Base-by-base conservation (phyloP, 2,888 invertebrate species). In the Glyphotaelius pellucidus region DNA sequence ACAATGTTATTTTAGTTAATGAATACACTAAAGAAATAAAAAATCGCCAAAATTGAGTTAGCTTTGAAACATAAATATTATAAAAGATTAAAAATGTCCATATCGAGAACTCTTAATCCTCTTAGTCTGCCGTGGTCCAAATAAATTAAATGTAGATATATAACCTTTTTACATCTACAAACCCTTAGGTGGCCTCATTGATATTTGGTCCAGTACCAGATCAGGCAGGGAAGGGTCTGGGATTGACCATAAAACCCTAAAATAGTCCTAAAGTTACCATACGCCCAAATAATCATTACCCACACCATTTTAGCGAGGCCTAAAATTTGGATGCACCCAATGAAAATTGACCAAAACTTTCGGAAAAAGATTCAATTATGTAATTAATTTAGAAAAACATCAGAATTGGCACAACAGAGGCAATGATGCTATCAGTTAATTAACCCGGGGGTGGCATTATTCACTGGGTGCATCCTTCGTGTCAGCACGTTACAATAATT, bases 121-220 rank as follows among this genome's bases (percentile, higher is more conserved):
- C 67, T n/a, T 7, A 25, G 19, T 67, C 19, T 67, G 52, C 25
- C 25, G 67, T 25, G 0, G 9, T n/a, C 9, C 11, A 67, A 67
- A 67, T 67, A 67, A 25, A 67, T 25, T 9, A 67, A n/a, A n/a
- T 19, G 5, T 25, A 7, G 25, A 19, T 67, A n/a, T 67, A 67
- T 25, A 25, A 25, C 9, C 25, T 67, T 67, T n/a, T 7, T 25
- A 19, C 7, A 67, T 67, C 67, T 67, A 9, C n/a, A 25, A n/a
- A 67, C 52, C 52, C 52, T 25, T 19, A 67, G 25, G 25, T n/a
- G 67, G n/a, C n/a, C 25, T n/a, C n/a, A 67, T n/a, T 67, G 7
- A 87, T 52, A n/a, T 87, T 87, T 47, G 87, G 47, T 47, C 42
- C 87, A 47, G 87, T 87, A 87, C 87, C 87, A 87, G 87, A 87